Percentiles rank a stretch among this genome's conserved stretches.
These are phyloP conservation scores for Globicephala melas DNA, from an alignment of 2,113 vertebrate genomes.

Conservation along the genomic window DNA sequence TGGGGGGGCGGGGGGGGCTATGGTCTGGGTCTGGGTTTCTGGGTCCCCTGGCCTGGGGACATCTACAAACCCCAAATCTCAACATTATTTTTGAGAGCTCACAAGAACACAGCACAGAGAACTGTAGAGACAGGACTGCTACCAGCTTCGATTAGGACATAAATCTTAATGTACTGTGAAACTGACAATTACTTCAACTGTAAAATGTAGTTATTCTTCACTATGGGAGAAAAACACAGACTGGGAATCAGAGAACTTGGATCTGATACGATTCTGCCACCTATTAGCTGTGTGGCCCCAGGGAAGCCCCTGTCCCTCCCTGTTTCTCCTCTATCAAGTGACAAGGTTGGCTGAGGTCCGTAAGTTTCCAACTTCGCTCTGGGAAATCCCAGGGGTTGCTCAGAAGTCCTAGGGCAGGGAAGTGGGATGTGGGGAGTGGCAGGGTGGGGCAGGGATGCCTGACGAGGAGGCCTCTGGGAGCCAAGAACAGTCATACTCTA, in stretches of 20 bases:
- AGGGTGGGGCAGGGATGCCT: background rate
- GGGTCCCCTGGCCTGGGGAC: too few species aligned
- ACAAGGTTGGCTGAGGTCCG: background rate
- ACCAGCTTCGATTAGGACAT: background rate
- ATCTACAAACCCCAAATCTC: background rate
- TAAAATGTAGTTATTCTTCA: background rate
- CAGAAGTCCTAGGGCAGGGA: background rate
- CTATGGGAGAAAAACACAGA: background rate
- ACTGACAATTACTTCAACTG: background rate
- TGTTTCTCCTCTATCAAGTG: background rate
- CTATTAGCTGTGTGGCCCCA: background rate
- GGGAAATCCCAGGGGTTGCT: background rate
- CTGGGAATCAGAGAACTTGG: background rate
- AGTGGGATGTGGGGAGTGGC: background rate
- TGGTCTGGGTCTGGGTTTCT: background rate
- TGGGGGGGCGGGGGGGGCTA: accelerated
- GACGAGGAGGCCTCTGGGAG: background rate
- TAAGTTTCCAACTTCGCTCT: background rate
- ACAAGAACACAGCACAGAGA: background rate
- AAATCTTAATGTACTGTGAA: background rate
- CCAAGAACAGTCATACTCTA: background rate
- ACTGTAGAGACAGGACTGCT: background rate
- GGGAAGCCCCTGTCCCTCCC: background rate
- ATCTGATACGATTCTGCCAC: background rate
- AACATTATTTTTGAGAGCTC: background rate